Evolutionary conservation across 2,113 vertebrate species (phyloP), one percentile per base, ranked within the genome.

Genomic region (Serilophus lunatus): DNA sequence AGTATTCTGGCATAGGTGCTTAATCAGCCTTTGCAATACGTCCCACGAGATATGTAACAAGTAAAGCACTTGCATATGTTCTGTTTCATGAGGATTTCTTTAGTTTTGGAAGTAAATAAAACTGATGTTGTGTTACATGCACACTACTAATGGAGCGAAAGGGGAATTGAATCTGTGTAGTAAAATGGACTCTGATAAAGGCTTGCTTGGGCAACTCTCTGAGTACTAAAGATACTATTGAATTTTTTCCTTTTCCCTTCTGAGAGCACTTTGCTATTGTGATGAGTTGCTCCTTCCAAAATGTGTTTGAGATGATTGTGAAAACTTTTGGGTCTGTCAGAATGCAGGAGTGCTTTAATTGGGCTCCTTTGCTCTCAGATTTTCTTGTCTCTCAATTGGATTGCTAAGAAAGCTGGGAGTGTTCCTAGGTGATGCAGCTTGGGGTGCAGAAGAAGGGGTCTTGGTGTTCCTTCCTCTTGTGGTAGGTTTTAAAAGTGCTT

Each of bases 21-120:
- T 87, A 35, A 69, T 96, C 71, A 82, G 68, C 26, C 53, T 92
- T 51, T 88, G 33, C 77, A 35, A 17, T 53, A 9, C 57, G 26
- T 82, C 86, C 65, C 26, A 1, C 45, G 77, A 89, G 83, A 69
- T 88, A 29, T 0, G 3, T 54, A 64, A 88, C 69, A 36, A 81
- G 36, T 78, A 69, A 75, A 91, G 25, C 42, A 40, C 53, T 86
- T 75, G 40, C 25, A 6, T 86, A 19, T 65, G 49, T 89, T 94
- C 69, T 54, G 18, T 81, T 83, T 93, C 81, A 20, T 44, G 45
- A 82, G 29, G 56, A 56, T 82, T 92, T 74, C 83, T 86, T 80
- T 77, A 33, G 45, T 70, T 86, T 64, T 71, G 60, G 71, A 78
- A 51, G 71, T 66, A 84, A 91, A 83, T 77, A 51, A 78, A 92